Percentiles rank a stretch among this genome's conserved stretches.
Conservation (phyloP, 2,888 invertebrate genomes). For the Anthophora plumipes region DNA sequence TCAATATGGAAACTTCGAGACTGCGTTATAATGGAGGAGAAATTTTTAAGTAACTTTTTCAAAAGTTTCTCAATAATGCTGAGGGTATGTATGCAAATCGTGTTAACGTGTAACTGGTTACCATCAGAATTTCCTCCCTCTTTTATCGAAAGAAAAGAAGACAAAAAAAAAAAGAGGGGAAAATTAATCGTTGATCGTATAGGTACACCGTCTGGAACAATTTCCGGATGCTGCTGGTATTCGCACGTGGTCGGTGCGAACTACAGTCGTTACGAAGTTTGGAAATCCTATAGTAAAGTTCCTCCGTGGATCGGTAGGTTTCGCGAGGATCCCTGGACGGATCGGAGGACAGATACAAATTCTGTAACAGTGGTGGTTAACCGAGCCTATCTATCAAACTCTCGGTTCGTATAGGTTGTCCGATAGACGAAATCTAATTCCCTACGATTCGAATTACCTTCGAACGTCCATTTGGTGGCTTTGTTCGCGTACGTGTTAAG, state of each 20-base stretch:
- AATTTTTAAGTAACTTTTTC: no score
- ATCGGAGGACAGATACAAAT: constrained; percentile 49
- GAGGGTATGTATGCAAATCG: no score
- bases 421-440: constrained; percentile 11
- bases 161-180: no score
- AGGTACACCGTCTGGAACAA: background rate
- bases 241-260: constrained; percentile 30
- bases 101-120: no score
- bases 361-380: constrained; percentile 36
- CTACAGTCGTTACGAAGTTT: constrained; percentile 40
- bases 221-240: background rate
- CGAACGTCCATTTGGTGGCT: no score
- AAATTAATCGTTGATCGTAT: background rate
- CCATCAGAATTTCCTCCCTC: no score
- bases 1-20: no score
- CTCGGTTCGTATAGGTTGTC: constrained; percentile 19
- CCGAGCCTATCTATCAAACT: constrained; percentile 45
- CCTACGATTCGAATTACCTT: no score
- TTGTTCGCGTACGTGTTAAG: no score
- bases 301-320: constrained; percentile 18
- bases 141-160: background rate
- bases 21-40: no score
- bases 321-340: constrained; percentile 32
- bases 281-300: constrained; percentile 38
- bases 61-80: no score